These are phyloP conservation scores for Osedax frankpressi DNA, from an alignment of 2,888 invertebrate genomes.

Conservation along the genomic window DNA sequence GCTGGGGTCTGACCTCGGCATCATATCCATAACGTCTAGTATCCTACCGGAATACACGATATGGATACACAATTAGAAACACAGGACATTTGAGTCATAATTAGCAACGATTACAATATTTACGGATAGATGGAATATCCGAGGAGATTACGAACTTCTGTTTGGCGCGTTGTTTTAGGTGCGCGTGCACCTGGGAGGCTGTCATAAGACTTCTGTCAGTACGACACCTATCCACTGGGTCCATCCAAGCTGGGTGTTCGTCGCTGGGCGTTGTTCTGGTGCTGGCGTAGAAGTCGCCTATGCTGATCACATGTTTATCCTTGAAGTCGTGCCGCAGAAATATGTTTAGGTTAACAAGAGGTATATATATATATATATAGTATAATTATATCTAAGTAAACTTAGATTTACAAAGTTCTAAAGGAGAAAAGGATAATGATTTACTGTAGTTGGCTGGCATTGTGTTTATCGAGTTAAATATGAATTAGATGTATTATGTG, in stretches of 20 bases:
- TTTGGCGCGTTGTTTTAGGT: conserved; percentile 41
- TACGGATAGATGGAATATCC: not conserved
- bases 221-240: conserved; percentile 26
- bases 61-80: too few relatives aligned
- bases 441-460: too few relatives aligned
- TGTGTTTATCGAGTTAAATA: too few relatives aligned
- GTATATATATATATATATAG: too few relatives aligned
- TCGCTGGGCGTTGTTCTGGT: conserved; percentile 31
- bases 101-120: too few relatives aligned
- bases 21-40: conserved; percentile 33
- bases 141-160: conserved; percentile 36
- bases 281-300: conserved; percentile 39
- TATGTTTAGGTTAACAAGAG: too few relatives aligned
- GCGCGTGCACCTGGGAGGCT: conserved; percentile 38
- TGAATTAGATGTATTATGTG: too few relatives aligned
- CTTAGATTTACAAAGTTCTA: too few relatives aligned
- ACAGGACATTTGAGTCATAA: too few relatives aligned
- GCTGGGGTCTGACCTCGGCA: conserved; percentile 40
- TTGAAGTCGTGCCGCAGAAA: conserved; percentile 1
- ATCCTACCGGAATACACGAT: not conserved
- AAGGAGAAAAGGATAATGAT: too few relatives aligned
- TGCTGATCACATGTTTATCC: conserved; percentile 30
- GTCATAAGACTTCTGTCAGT: conserved; percentile 34
- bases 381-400: too few relatives aligned
- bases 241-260: conserved; percentile 44